phyloP scores from a whole-genome alignment of 1,140 invertebrate species.

The Drosophila subobscura region DNA sequence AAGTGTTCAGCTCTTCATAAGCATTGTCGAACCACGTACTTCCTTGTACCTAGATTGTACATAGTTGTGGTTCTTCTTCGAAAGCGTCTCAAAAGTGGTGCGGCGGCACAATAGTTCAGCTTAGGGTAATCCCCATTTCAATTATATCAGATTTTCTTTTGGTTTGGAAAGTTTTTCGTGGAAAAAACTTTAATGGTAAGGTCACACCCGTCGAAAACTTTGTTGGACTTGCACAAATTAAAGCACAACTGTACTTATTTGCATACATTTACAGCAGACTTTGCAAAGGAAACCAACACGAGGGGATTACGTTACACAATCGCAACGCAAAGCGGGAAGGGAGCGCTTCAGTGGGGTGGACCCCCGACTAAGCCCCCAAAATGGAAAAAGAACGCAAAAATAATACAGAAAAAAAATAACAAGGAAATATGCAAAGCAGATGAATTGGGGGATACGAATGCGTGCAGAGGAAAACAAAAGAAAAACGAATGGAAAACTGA shows the following conservation, averaged over 20 bases:
- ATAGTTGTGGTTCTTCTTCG: background rate
- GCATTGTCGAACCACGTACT: background rate
- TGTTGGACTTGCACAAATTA: slow-evolving; percentile 49
- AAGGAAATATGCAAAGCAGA: slow-evolving; percentile 80
- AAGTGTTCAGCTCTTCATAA: slow-evolving; percentile 1
- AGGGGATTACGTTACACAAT: slow-evolving; percentile 65
- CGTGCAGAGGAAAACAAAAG: slow-evolving; percentile 11
- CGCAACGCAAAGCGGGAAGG: slow-evolving; percentile 30
- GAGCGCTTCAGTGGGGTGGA: slow-evolving; percentile 6
- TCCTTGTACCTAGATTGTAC: background rate
- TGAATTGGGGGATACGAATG: slow-evolving; percentile 72
- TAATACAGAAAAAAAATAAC: slow-evolving; percentile 72
- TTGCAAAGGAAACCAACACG: slow-evolving; percentile 42
- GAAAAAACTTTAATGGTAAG: slow-evolving; percentile 46
- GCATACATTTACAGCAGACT: slow-evolving; percentile 70
- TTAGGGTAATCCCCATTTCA: too few species aligned
- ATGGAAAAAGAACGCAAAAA: slow-evolving; percentile 55
- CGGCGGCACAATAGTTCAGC: too few species aligned
- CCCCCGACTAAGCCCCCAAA: slow-evolving; percentile 2
- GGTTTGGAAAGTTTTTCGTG: background rate
- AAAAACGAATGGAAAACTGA: slow-evolving; percentile 17
- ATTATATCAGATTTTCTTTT: background rate
- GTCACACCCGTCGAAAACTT: slow-evolving; percentile 29
- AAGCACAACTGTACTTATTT: slow-evolving; percentile 67
- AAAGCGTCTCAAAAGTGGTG: too few species aligned